Base-by-base conservation (phyloP, 30 jellyfish, hydroid and myxozoan genomes). In the Catostylus mosaicus region DNA sequence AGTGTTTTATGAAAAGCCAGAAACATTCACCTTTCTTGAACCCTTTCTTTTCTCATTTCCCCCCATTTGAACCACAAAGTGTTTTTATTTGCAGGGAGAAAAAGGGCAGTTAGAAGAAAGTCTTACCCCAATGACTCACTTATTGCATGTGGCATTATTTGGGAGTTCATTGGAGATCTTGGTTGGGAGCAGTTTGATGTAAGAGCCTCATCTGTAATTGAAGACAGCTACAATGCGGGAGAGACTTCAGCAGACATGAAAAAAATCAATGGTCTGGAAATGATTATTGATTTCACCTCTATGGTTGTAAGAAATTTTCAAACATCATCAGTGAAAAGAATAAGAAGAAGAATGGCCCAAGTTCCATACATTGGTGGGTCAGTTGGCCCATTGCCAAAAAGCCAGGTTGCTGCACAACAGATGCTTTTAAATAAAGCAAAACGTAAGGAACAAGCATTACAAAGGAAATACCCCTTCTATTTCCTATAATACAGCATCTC, bases 171-270 rank as follows among this genome's bases (percentile, higher is more conserved):
- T 9, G 46, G 69, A 40, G 83, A 72, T 32, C 67, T 72, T 48
- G 83, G 27, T 32, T 72, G 83, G 83, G 48, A 72, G 69, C 83
- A 72, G 48, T 72, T 72, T 72, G 69, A 45, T 72, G 83, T 72
- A 16, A 27, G 18, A 9, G 46, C 83, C 43, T 72, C 83, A 9
- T 19, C 83, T 20, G 20, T 23, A 14, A 69, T 69, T 69, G 81
- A 69, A 43, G 66, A 69, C 27, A 31, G 29, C 19, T 38, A 38
- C 30, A 69, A 37, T 43, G 23, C 20, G 1, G 81, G 81, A 35
- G 14, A 26, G 0, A 69, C 29, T 16, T 18, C 22, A 24, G 1
- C 37, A 38, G 81, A 35, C 37, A 46, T 69, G 32, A 24, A 69
- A 30, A 19, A 31, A 69, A 9, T 43, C 36, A 31, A 26, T 26